Percentiles rank a stretch among this genome's conserved stretches.
Conservation (phyloP, 2,113 vertebrate species). For the Ramphastos sulfuratus region DNA sequence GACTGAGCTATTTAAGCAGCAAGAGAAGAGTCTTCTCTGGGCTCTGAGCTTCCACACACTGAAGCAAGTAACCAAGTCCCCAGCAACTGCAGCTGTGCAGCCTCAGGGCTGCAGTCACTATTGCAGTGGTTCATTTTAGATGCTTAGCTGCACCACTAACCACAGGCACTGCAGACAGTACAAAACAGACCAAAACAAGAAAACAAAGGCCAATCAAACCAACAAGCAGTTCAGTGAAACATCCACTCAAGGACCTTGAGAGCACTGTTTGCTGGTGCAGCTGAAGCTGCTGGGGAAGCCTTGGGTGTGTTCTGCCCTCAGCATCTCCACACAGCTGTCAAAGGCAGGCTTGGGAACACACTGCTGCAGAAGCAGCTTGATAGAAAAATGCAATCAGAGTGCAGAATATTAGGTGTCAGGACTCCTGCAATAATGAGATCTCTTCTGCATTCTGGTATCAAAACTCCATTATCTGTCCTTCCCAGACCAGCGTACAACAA, state of each 20-base stretch:
- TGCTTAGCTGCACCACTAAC: background rate
- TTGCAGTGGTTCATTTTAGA: background rate
- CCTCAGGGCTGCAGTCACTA: background rate
- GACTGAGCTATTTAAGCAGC: background rate
- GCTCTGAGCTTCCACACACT: background rate
- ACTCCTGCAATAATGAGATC: constrained; percentile 21
- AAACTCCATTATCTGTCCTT: constrained; percentile 37
- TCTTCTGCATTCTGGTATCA: constrained; percentile 13
- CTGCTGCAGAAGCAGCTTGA: background rate
- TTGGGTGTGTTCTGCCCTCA: constrained; percentile 5
- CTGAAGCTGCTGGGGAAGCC: constrained; percentile 50
- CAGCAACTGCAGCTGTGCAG: background rate
- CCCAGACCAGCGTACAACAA: constrained; percentile 14
- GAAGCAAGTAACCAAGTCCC: background rate
- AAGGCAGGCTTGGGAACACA: constrained; percentile 22
- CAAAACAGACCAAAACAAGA: background rate
- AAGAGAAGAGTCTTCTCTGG: background rate
- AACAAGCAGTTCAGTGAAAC: background rate
- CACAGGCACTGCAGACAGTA: background rate
- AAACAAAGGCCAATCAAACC: background rate
- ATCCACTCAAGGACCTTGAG: background rate
- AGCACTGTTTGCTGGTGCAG: constrained; percentile 18
- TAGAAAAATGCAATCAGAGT: constrained; percentile 33
- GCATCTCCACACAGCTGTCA: background rate
- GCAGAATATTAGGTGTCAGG: too few species aligned